A percentile compares a stretch with the other conserved stretches of the same genome.
These are phyloP conservation scores for Cebus imitator DNA, from an alignment of 2,113 vertebrate genomes.

Conservation along the genomic window DNA sequence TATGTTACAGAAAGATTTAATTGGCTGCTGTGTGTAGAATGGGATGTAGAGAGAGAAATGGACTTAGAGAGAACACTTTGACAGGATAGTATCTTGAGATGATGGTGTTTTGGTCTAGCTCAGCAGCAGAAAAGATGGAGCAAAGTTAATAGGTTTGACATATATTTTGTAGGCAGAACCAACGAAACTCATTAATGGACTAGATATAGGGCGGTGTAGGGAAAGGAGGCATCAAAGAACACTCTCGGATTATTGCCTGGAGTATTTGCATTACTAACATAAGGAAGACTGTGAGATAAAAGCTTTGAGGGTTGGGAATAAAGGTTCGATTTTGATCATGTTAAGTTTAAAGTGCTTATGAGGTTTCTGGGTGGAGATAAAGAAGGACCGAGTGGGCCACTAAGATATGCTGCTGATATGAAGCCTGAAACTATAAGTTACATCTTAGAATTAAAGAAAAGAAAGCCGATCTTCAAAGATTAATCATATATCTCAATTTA, in stretches of 20 bases:
- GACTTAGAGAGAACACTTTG: background rate
- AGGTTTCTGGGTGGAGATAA: background rate
- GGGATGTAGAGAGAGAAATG: background rate
- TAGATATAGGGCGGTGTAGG: background rate
- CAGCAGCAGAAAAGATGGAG: background rate
- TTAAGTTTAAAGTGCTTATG: background rate
- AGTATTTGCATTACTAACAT: background rate
- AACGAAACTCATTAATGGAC: background rate
- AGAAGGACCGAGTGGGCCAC: background rate
- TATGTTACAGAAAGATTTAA: background rate
- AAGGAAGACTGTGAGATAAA: background rate
- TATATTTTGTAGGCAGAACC: background rate
- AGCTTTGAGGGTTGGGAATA: background rate
- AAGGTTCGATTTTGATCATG: background rate
- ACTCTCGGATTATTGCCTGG: background rate
- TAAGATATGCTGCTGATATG: background rate
- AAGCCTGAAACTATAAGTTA: background rate
- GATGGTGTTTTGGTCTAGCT: background rate
- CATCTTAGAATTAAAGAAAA: background rate
- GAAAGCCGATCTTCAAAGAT: background rate
- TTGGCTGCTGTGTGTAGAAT: background rate
- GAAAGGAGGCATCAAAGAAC: background rate
- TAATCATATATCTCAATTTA: background rate
- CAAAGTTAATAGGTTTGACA: background rate
- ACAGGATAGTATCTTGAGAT: background rate